A percentile compares a stretch with the other conserved stretches of the same genome.
Evolutionary conservation across 35 echinoderm and acorn worm genomes (phyloP).

Genomic region (Nesometra sesokonis): DNA sequence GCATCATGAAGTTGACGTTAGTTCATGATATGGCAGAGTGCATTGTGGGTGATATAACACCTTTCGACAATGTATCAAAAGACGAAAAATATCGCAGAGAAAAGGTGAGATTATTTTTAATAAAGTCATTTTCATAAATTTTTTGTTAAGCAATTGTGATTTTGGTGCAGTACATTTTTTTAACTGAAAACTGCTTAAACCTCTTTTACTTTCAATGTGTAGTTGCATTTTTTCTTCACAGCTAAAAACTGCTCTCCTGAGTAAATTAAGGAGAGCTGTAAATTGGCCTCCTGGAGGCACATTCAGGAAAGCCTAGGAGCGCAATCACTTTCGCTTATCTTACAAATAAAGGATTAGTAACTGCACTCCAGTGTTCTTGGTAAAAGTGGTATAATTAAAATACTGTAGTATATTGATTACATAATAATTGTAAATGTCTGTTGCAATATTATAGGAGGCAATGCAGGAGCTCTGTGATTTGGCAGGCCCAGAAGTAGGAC

Average conservation of each 20-base stretch:
- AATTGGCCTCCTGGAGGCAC: too few relatives aligned
- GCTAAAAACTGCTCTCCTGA: too few relatives aligned
- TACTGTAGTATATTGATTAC: not conserved
- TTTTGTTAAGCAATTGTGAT: too few relatives aligned
- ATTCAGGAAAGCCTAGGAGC: too few relatives aligned
- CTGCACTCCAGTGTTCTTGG: not conserved
- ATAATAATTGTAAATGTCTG: too few relatives aligned
- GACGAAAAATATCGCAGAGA: conserved; percentile 83
- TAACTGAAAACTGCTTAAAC: conserved; percentile 3
- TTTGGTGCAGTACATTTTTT: too few relatives aligned
- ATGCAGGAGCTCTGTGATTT: conserved; percentile 43
- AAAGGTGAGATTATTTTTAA: conserved; percentile 18
- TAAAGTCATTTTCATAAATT: not conserved
- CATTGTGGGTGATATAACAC: conserved; percentile 90
- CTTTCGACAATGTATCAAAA: conserved; percentile 46
- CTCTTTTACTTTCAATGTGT: too few relatives aligned
- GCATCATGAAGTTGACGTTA: conserved; percentile 73
- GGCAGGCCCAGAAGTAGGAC: conserved; percentile 21
- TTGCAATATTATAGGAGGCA: conserved; percentile 36
- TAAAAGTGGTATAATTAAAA: not conserved
- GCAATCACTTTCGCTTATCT: too few relatives aligned
- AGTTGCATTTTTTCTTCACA: too few relatives aligned
- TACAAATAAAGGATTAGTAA: too few relatives aligned
- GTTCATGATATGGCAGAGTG: conserved; percentile 92
- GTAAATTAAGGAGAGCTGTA: too few relatives aligned